Percentiles rank a stretch among this genome's conserved stretches.
These are phyloP conservation scores for Eubasilissa regina DNA, from an alignment of 1,140 invertebrate genomes.

Conservation along the genomic window DNA sequence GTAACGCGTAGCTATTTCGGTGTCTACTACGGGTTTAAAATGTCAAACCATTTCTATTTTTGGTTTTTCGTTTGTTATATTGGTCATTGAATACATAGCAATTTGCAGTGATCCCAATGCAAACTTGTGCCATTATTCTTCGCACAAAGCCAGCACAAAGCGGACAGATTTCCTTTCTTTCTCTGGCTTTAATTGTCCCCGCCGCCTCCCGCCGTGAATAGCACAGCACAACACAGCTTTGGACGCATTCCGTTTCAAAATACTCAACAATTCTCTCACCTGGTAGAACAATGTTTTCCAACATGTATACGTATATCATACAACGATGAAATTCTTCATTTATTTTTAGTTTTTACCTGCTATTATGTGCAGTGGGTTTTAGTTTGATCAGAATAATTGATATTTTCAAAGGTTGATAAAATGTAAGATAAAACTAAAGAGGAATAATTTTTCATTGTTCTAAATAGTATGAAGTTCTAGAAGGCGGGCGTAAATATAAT, in stretches of 20 bases:
- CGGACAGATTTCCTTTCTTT: conserved; percentile 5
- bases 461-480: no score
- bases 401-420: no score
- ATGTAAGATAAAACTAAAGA: no score
- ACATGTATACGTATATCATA: no score
- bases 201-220: conserved; percentile 21
- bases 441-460: no score
- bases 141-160: background rate
- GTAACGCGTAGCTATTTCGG: no score
- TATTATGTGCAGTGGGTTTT: no score
- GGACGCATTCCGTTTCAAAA: conserved; percentile 18
- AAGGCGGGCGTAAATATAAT: no score
- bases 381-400: no score
- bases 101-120: conserved; percentile 14
- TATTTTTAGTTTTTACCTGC: no score
- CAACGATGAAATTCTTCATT: no score
- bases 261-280: conserved; percentile 7
- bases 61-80: conserved; percentile 2
- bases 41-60: background rate
- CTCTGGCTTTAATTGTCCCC: conserved; percentile 17
- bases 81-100: conserved; percentile 27
- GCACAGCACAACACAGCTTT: conserved; percentile 8
- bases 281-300: conserved; percentile 1
- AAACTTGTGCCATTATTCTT: conserved; percentile 16
- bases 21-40: background rate